These are phyloP conservation scores for Trididemnum clinides DNA, from an alignment of 23 tunicate species.

Conservation along the genomic window DNA sequence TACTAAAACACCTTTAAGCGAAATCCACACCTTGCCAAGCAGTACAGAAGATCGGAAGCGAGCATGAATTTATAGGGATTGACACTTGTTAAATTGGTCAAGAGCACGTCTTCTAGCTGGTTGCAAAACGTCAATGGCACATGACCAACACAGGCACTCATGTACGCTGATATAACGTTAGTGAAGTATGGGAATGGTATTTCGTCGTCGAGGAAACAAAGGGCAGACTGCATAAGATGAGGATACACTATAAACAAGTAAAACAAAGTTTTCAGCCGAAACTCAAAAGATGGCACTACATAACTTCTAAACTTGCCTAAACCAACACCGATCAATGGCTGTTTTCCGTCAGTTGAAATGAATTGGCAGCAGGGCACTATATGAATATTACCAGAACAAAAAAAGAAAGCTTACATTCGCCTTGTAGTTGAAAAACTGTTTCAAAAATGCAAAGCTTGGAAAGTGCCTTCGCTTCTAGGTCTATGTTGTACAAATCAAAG, in stretches of 20 bases:
- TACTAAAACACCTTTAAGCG: too few species aligned
- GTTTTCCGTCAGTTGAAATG: background rate
- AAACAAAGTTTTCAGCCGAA: too few species aligned
- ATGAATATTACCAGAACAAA: background rate
- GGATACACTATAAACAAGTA: constrained; percentile 18
- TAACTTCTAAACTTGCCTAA: too few species aligned
- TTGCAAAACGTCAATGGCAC: background rate
- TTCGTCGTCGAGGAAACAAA: background rate
- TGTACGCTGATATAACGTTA: background rate
- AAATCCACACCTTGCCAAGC: background rate
- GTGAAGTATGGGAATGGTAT: background rate
- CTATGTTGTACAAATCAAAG: background rate
- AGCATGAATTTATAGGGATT: background rate
- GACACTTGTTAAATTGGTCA: background rate
- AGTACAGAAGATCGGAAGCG: constrained; percentile 1
- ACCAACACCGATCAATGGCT: too few species aligned
- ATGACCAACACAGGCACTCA: background rate
- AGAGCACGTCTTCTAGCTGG: background rate
- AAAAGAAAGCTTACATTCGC: background rate
- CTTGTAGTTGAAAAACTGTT: background rate
- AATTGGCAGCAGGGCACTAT: background rate
- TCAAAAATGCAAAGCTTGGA: background rate
- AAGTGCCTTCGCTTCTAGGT: background rate
- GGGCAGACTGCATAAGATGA: background rate
- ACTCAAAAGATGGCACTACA: too few species aligned